These are phyloP conservation scores for Stigmatopora nigra DNA, from an alignment of 2,113 vertebrate species.

Conservation along the genomic window DNA sequence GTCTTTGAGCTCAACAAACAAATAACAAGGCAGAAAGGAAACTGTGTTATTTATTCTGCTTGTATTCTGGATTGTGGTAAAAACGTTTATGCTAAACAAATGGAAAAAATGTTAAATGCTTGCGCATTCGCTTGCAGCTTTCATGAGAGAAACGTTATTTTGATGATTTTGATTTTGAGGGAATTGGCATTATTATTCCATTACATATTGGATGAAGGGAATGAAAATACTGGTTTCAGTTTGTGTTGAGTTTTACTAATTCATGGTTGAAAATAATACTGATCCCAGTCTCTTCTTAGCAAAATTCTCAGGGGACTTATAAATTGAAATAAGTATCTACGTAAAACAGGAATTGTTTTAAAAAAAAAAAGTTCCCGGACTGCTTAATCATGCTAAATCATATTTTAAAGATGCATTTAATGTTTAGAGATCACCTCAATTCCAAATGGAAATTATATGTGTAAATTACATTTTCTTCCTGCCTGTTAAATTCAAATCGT, in stretches of 20 bases:
- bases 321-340: neutral
- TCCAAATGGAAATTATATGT: neutral
- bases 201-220: neutral
- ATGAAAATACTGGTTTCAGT: neutral
- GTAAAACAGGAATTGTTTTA: neutral
- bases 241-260: neutral
- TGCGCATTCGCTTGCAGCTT: neutral
- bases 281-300: neutral
- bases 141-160: neutral
- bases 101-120: neutral
- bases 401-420: neutral
- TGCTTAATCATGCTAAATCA: neutral
- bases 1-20: constrained; percentile 9
- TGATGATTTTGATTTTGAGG: no score
- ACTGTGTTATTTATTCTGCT: neutral
- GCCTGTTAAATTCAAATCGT: neutral
- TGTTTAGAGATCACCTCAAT: neutral
- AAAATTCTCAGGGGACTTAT: neutral
- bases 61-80: neutral
- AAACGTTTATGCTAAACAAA: neutral
- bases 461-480: neutral
- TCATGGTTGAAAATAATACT: neutral
- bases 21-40: neutral
- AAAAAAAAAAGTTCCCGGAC: neutral
- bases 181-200: neutral